Base-by-base conservation (phyloP, 2,797 vertebrate genomes). In the Eulemur mongoz region DNA sequence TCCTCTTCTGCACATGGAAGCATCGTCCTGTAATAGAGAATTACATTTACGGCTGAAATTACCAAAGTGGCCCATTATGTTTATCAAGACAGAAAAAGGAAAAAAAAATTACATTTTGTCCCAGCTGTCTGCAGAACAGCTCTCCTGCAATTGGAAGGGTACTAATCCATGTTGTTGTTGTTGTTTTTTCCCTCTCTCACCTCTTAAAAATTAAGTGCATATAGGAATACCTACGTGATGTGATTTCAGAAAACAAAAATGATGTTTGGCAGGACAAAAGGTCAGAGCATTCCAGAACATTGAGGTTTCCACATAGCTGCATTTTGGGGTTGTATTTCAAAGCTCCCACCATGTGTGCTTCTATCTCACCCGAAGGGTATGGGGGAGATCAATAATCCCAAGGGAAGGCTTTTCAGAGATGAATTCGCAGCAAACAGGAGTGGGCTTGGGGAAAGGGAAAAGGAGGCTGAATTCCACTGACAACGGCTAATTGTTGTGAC, bases 51-150 rank as follows among this genome's bases (percentile, higher is more conserved):
- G 97, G 97, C 59, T 98, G 50, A 98, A 98, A 98, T 98, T 98
- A 97, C 97, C 97, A 91, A 97, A 98, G 96, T 91, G 96, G 92
- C 89, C 98, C 87, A 98, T 98, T 98, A 98, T 97, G 97, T 75
- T 98, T 98, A 98, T 98, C 90, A 96, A 98, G 93, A 96, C 73
- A 97, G 93, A 48, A 40, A 84, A 65, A 89, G 63, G 57, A 54
- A 22, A 54, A 50, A 87, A 94, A 61, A 73, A 81, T 96, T 97
- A 93, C 38, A 78, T 88, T 96, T 95, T 96, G 96, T 97, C 97
- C 97, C 92, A 98, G 92, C 80, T 98, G 96, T 97, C 97, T 97
- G 50, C 91, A 97, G 48, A 82, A 94, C 52, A 32, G 0, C 72
- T 97, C 40, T 69, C 96, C 87, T 95, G 86, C 87, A 96, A 48